Evolutionary conservation across 2,888 invertebrate genomes (phyloP).

Genomic region (Vannuccia rotundouncinata): DNA sequence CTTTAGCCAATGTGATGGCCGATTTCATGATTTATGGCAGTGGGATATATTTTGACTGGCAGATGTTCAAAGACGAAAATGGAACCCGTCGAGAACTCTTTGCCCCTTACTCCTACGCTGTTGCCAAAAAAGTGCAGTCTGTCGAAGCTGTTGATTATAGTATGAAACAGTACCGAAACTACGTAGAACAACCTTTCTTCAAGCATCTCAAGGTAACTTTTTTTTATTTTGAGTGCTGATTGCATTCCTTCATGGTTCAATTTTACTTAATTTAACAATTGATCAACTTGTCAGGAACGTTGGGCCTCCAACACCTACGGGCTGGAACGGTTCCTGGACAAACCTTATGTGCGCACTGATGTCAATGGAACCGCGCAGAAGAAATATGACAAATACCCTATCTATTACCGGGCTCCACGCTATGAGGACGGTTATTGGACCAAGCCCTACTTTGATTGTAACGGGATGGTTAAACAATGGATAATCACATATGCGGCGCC

Average conservation of each 20-base stretch:
- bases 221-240: neutral
- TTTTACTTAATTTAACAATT: too few species aligned
- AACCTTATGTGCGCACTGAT: conserved; percentile 81
- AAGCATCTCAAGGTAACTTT: conserved; percentile 19
- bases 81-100: conserved; percentile 44
- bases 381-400: conserved; percentile 45
- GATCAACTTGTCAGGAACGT: conserved; percentile 71
- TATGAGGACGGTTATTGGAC: conserved; percentile 42
- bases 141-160: conserved; percentile 37
- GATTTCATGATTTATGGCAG: conserved; percentile 87
- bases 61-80: conserved; percentile 72
- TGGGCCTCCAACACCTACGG: conserved; percentile 88
- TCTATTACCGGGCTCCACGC: conserved; percentile 57
- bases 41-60: conserved; percentile 80
- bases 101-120: conserved; percentile 46
- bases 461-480: conserved; percentile 38
- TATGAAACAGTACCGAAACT: neutral
- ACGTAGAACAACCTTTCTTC: conserved; percentile 28
- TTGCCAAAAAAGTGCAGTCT: conserved; percentile 36
- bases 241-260: neutral
- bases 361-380: conserved; percentile 57
- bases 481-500: conserved; percentile 41
- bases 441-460: conserved; percentile 40
- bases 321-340: conserved; percentile 79
- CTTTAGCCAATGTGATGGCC: conserved; percentile 77